phyloP scores from a whole-genome alignment of 2,113 vertebrate genomes.

The Nanorana parkeri region DNA sequence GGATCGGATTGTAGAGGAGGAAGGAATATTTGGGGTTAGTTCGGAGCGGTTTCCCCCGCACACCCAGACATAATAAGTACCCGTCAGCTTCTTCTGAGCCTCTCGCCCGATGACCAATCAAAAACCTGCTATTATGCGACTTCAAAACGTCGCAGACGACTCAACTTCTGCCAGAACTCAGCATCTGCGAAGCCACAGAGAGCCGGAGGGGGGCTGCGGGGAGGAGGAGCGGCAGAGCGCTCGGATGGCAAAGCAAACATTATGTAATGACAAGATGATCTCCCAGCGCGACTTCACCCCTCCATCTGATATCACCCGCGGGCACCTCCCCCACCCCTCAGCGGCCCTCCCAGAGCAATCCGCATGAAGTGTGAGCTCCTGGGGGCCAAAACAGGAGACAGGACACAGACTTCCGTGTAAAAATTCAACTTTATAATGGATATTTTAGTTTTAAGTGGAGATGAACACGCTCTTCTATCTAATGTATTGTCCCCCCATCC shows the following conservation, averaged over 20 bases:
- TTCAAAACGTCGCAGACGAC: neutral
- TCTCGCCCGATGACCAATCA: slow-evolving; percentile 24
- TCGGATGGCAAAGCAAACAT: slow-evolving; percentile 35
- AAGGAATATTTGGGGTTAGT: slow-evolving; percentile 38
- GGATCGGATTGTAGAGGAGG: neutral
- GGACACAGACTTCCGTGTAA: too few species aligned
- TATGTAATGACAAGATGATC: slow-evolving; percentile 21
- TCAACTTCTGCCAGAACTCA: slow-evolving; percentile 5
- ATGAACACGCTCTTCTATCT: too few species aligned
- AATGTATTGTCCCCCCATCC: too few species aligned
- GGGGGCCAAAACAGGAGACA: too few species aligned
- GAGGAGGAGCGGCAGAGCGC: neutral
- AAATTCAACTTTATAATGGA: too few species aligned
- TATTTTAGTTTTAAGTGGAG: too few species aligned
- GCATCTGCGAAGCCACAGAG: slow-evolving; percentile 16
- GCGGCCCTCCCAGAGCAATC: too few species aligned
- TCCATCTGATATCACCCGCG: neutral
- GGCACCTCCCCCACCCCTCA: too few species aligned
- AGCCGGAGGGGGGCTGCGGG: neutral
- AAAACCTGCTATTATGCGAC: slow-evolving; percentile 32
- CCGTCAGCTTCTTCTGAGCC: neutral
- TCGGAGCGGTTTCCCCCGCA: neutral
- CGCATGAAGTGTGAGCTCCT: too few species aligned
- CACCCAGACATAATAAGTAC: slow-evolving; percentile 19
- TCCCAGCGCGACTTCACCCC: neutral